A percentile compares a stretch with the other conserved stretches of the same genome.
Conservation (phyloP, 2,888 invertebrate genomes). For the Pachymerium ferrugineum region DNA sequence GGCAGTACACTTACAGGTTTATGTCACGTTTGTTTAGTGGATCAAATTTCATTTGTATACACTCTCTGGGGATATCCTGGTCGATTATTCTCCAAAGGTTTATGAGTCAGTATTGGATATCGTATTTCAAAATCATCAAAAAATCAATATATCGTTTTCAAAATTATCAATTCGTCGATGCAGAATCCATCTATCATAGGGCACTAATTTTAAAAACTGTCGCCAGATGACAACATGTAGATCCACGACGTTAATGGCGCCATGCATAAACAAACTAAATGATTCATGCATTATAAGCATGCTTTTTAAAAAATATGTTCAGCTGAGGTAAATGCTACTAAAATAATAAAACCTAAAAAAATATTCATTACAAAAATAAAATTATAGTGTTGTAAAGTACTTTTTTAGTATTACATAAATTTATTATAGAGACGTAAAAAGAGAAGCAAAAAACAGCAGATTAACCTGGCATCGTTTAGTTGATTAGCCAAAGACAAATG, state of each 20-base stretch:
- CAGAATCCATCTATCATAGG: too few species aligned
- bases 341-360: not conserved
- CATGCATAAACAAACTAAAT: slow-evolving; percentile 1
- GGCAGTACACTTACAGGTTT: too few species aligned
- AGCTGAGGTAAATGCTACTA: not conserved
- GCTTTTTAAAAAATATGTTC: not conserved
- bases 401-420: too few species aligned
- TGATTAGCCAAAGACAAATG: slow-evolving; percentile 27
- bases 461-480: slow-evolving; percentile 27
- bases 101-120: too few species aligned
- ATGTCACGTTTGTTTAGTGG: too few species aligned
- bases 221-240: not conserved
- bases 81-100: too few species aligned
- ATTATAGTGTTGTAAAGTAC: not conserved
- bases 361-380: slow-evolving; percentile 23
- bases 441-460: not conserved
- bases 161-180: too few species aligned
- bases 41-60: too few species aligned
- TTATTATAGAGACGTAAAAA: not conserved
- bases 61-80: too few species aligned
- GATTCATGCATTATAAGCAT: not conserved
- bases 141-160: not conserved
- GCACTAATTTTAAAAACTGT: too few species aligned
- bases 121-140: not conserved
- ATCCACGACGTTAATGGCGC: not conserved